phyloP scores from a whole-genome alignment of 2,888 invertebrate genomes.

The Embidobia sp. region DNA sequence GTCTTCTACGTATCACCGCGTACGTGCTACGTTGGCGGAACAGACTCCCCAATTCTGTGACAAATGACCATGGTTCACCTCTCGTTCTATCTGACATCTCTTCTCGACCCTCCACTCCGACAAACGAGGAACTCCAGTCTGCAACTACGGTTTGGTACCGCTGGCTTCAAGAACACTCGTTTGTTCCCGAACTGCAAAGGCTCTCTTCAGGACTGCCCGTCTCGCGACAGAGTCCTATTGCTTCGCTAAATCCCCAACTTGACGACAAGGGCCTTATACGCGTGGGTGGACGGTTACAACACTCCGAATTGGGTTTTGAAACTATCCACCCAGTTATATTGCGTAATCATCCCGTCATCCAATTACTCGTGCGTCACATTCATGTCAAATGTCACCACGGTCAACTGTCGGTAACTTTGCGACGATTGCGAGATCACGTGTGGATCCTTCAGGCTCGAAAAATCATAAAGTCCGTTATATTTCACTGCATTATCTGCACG shows the following conservation, averaged over 20 bases:
- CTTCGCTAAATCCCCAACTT: not conserved
- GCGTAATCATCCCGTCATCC: not conserved
- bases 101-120: too few relatives aligned
- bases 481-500: conserved; percentile 21
- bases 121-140: too few relatives aligned
- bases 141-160: not conserved
- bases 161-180: not conserved
- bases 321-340: not conserved
- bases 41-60: too few relatives aligned
- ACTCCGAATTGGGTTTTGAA: not conserved
- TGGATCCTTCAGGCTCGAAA: conserved; percentile 32
- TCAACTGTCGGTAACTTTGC: not conserved
- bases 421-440: not conserved
- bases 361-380: not conserved
- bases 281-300: not conserved
- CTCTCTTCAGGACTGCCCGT: not conserved
- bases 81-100: too few relatives aligned
- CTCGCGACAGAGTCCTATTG: not conserved
- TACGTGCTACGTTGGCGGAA: too few relatives aligned
- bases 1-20: too few relatives aligned
- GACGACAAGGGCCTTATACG: not conserved
- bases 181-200: not conserved
- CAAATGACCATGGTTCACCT: too few relatives aligned
- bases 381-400: not conserved
- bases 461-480: not conserved